Evolutionary conservation across 2,888 invertebrate species (phyloP).

Genomic region (Polydesmus complanatus): DNA sequence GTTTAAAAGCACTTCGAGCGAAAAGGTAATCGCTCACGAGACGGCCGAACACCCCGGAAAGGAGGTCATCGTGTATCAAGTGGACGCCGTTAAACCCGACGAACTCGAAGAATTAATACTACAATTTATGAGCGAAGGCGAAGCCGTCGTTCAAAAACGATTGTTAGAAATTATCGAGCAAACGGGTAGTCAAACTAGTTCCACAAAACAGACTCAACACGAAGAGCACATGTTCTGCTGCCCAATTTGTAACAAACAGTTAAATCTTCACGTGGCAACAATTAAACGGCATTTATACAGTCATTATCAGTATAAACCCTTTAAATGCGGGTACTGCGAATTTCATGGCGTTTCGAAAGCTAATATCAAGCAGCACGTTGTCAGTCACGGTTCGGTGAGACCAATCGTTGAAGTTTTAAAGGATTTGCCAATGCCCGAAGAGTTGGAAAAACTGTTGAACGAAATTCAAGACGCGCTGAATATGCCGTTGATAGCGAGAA

Average conservation of each 20-base stretch:
- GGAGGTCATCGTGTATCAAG: background rate
- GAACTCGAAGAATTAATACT: constrained; percentile 16
- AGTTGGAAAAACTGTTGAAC: constrained; percentile 12
- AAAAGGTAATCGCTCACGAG: constrained; percentile 12
- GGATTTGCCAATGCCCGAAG: constrained; percentile 11
- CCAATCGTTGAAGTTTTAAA: constrained; percentile 11
- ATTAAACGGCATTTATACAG: constrained; percentile 20
- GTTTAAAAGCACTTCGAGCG: constrained; percentile 8
- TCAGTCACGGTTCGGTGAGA: constrained; percentile 6
- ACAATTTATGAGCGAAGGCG: constrained; percentile 14
- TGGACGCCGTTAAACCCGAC: constrained; percentile 2
- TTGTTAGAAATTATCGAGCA: constrained; percentile 5
- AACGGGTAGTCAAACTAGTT: background rate
- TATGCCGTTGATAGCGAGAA: background rate
- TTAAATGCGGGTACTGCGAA: constrained; percentile 20
- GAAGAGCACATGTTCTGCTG: constrained; percentile 18
- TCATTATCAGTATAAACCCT: constrained; percentile 20
- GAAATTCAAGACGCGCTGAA: background rate
- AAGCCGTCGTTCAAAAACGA: background rate
- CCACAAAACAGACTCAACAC: background rate
- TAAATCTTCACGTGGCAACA: constrained; percentile 18
- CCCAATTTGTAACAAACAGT: constrained; percentile 18
- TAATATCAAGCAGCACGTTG: constrained; percentile 15
- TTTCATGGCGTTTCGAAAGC: constrained; percentile 12
- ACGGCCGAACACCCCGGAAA: constrained; percentile 3